Evolutionary conservation across 2,797 vertebrate species (phyloP).

Genomic region (Xyrichtys novacula): DNA sequence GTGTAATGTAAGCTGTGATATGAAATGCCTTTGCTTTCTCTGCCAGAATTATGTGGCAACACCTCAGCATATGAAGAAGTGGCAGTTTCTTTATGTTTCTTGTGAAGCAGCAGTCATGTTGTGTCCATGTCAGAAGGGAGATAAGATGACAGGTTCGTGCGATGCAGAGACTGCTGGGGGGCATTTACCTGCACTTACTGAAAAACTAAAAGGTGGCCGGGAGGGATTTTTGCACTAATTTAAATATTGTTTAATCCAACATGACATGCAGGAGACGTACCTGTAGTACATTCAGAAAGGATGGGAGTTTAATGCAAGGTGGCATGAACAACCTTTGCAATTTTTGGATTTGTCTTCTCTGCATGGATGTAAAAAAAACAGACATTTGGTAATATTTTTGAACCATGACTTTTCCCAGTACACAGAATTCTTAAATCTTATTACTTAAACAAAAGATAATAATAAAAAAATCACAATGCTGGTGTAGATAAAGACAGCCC

Average conservation of each 20-base stretch:
- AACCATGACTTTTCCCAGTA: too few species aligned
- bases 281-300: conserved; percentile 5
- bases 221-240: background rate
- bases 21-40: conserved; percentile 7
- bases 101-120: conserved; percentile 15
- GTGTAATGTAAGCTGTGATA: conserved; percentile 9
- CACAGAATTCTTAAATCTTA: too few species aligned
- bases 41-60: conserved; percentile 31
- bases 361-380: background rate
- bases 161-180: background rate
- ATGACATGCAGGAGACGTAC: conserved; percentile 4
- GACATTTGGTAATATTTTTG: too few species aligned
- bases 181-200: background rate
- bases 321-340: background rate
- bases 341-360: background rate
- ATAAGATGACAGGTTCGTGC: conserved; percentile 7
- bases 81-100: too few species aligned
- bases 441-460: background rate
- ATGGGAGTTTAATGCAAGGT: background rate
- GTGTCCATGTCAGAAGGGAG: conserved; percentile 14
- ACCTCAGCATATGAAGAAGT: conserved; percentile 9
- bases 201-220: background rate
- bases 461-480: too few species aligned
- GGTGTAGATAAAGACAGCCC: background rate
- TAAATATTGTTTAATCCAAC: conserved; percentile 12